Evolutionary conservation across 2,797 vertebrate genomes (phyloP).

Genomic region (Carduelis carduelis): DNA sequence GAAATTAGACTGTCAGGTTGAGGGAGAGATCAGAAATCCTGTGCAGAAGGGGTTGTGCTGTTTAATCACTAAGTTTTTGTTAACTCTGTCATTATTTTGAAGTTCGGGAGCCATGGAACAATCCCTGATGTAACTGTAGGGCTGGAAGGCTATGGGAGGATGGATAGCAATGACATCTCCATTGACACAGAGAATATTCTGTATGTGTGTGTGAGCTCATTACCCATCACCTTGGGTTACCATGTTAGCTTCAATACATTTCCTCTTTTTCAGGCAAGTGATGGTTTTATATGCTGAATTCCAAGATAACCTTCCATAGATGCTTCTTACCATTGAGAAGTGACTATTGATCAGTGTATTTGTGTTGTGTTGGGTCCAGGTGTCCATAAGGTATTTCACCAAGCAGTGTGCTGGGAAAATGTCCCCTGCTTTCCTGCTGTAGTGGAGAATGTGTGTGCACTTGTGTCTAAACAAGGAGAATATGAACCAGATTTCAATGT

Average conservation of each 20-base stretch:
- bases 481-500: not conserved
- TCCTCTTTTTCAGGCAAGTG: not conserved
- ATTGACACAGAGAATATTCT: not conserved
- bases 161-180: not conserved
- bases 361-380: not conserved
- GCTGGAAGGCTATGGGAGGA: not conserved
- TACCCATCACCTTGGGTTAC: not conserved
- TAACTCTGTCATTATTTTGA: not conserved
- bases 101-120: not conserved
- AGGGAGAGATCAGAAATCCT: not conserved
- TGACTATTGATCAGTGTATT: not conserved
- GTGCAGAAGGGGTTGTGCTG: not conserved
- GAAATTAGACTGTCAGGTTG: conserved; percentile 15
- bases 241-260: not conserved
- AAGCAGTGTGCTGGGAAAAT: not conserved
- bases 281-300: not conserved
- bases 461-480: not conserved
- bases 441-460: not conserved
- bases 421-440: not conserved
- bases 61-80: not conserved
- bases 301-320: not conserved
- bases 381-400: not conserved
- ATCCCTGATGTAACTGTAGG: not conserved
- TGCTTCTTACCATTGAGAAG: not conserved
- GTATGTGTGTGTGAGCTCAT: rapidly evolving